phyloP scores from a whole-genome alignment of 2,113 vertebrate species.

The Phyllostomus discolor region DNA sequence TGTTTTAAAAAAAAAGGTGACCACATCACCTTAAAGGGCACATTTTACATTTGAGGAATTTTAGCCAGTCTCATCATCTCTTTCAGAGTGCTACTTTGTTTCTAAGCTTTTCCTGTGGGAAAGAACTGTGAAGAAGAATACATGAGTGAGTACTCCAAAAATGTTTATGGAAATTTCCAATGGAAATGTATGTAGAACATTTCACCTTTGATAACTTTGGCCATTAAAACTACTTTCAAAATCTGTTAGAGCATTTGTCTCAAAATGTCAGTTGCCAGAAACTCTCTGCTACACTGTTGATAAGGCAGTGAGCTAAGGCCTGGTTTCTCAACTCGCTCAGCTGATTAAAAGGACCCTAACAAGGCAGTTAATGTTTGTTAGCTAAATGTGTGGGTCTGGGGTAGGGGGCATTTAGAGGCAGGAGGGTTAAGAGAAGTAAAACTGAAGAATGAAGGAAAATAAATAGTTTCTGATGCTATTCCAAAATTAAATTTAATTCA shows the following conservation, averaged over 20 bases:
- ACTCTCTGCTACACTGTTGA: neutral
- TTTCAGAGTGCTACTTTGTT: conserved; percentile 38
- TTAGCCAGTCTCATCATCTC: neutral
- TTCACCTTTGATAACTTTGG: neutral
- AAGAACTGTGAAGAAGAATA: conserved; percentile 9
- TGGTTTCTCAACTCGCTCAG: neutral
- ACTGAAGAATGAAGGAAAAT: neutral
- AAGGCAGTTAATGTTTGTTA: neutral
- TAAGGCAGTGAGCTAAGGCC: neutral
- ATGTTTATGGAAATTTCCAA: conserved; percentile 28
- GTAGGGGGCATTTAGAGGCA: neutral
- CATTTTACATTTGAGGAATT: conserved; percentile 38
- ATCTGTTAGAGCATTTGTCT: neutral
- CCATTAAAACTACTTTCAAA: conserved; percentile 17
- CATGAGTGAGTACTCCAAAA: neutral
- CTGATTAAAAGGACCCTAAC: neutral
- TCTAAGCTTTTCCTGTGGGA: conserved; percentile 10
- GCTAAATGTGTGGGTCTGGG: neutral
- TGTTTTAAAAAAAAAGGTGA: conserved; percentile 43
- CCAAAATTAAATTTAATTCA: neutral
- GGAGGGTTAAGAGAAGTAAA: neutral
- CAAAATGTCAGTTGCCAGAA: neutral
- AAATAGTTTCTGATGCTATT: neutral
- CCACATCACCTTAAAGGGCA: conserved; percentile 34
- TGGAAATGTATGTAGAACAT: neutral